Conservation (phyloP, 2,888 invertebrate genomes). For the Ypsolopha scabrella region DNA sequence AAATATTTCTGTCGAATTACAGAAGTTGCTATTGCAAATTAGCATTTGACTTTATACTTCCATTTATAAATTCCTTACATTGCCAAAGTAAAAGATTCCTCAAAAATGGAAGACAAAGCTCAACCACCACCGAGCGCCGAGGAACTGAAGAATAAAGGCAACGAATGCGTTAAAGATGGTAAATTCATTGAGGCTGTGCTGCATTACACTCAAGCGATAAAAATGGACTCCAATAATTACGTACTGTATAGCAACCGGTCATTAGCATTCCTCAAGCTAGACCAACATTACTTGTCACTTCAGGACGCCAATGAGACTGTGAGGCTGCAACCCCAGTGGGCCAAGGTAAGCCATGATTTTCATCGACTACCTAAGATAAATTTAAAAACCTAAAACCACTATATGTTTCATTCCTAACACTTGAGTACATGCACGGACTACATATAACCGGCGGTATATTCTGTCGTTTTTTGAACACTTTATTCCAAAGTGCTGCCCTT, state of each 20-base stretch:
- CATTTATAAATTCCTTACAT: no score
- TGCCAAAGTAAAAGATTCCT: conserved; percentile 27
- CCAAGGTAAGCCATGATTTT: conserved; percentile 69
- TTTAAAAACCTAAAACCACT: no score
- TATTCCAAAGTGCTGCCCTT: no score
- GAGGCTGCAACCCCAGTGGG: conserved; percentile 80
- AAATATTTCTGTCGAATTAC: no score
- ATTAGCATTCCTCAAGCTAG: conserved; percentile 80
- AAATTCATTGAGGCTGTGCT: conserved; percentile 82
- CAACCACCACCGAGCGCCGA: conserved; percentile 45
- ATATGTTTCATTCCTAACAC: no score
- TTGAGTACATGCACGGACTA: no score
- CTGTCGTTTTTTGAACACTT: no score
- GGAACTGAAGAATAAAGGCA: conserved; percentile 79
- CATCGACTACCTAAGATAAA: not conserved
- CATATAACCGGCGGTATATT: no score
- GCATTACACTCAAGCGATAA: conserved; percentile 84
- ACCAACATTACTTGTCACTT: conserved; percentile 81
- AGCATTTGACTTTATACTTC: no score
- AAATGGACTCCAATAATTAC: conserved; percentile 77
- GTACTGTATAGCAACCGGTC: conserved; percentile 85
- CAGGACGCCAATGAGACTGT: conserved; percentile 85
- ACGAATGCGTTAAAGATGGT: conserved; percentile 78
- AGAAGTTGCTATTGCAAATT: no score
- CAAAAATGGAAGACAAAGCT: no score